A percentile compares a stretch with the other conserved stretches of the same genome.
Conservation (phyloP, 1,140 invertebrate species). For the Drosophila nikananu region DNA sequence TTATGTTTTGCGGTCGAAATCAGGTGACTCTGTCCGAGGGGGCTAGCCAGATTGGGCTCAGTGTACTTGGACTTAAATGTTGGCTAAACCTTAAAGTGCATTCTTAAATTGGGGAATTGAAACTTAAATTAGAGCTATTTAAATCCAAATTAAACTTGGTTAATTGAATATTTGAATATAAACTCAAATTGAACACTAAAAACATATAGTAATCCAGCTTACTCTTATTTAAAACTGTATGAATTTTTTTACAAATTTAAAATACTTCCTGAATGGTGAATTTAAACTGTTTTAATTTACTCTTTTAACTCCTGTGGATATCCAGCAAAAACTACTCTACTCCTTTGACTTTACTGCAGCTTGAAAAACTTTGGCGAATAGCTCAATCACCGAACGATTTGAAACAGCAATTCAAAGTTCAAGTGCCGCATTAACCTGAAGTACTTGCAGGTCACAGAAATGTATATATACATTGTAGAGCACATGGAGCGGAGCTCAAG, state of each 20-base stretch:
- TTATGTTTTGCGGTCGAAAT: slow-evolving; percentile 40
- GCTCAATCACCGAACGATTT: slow-evolving; percentile 37
- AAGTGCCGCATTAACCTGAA: slow-evolving; percentile 52
- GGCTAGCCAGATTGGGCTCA: not conserved
- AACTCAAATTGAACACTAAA: not conserved
- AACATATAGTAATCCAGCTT: not conserved
- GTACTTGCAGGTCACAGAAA: slow-evolving; percentile 34
- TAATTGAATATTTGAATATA: not conserved
- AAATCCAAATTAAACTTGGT: not conserved
- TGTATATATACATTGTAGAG: slow-evolving; percentile 5
- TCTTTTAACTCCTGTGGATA: not conserved
- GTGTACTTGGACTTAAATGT: not conserved
- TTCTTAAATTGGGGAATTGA: not conserved
- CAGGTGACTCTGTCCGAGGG: slow-evolving; percentile 25
- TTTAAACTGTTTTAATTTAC: not conserved
- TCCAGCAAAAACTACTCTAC: not conserved
- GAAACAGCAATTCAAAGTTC: slow-evolving; percentile 49
- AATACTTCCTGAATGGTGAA: not conserved
- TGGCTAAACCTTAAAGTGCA: not conserved
- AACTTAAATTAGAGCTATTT: not conserved
- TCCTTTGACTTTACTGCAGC: not conserved
- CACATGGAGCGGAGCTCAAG: slow-evolving; percentile 12
- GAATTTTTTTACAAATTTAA: too few relatives aligned
- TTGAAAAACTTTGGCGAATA: slow-evolving; percentile 16
- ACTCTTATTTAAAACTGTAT: too few relatives aligned